Conservation (phyloP, 1,140 invertebrate genomes). For the Pristionchus pacificus region DNA sequence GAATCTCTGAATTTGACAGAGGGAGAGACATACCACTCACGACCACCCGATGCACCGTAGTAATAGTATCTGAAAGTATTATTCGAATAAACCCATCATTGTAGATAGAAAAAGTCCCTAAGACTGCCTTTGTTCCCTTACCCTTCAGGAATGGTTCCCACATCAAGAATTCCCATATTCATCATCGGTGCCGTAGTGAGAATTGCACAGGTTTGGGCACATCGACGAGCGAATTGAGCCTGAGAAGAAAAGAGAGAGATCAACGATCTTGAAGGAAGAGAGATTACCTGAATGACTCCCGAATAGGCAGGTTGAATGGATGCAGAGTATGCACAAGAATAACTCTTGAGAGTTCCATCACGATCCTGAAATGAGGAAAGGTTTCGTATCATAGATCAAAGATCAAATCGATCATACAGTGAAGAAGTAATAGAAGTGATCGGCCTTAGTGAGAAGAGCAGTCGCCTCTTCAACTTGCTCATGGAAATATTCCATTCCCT, state of each 20-base stretch:
- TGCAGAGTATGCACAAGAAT: conserved; percentile 53
- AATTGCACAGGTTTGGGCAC: conserved; percentile 57
- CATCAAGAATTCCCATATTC: conserved; percentile 50
- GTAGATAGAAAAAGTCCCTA: no score
- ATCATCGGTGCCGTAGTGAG: conserved; percentile 56
- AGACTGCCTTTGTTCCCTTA: no score
- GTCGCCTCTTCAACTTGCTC: conserved; percentile 44
- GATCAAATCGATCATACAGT: conserved; percentile 26
- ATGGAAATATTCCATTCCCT: conserved; percentile 57
- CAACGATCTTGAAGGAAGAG: not conserved
- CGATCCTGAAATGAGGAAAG: conserved; percentile 38
- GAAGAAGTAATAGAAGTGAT: conserved; percentile 57
- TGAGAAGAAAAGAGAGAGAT: conserved; percentile 15
- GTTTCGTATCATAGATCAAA: not conserved
- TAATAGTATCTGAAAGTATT: conserved; percentile 46
- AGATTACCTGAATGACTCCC: conserved; percentile 51
- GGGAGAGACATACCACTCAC: conserved; percentile 56
- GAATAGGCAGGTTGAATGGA: conserved; percentile 54
- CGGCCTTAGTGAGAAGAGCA: conserved; percentile 50
- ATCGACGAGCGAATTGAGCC: conserved; percentile 55
- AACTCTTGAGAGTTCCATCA: conserved; percentile 55
- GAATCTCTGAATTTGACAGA: conserved; percentile 54
- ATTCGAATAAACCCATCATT: no score
- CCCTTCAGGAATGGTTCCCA: conserved; percentile 52
- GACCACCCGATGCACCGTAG: conserved; percentile 53